Base-by-base conservation (phyloP, 1,140 invertebrate genomes). In the Goniozus legneri region DNA sequence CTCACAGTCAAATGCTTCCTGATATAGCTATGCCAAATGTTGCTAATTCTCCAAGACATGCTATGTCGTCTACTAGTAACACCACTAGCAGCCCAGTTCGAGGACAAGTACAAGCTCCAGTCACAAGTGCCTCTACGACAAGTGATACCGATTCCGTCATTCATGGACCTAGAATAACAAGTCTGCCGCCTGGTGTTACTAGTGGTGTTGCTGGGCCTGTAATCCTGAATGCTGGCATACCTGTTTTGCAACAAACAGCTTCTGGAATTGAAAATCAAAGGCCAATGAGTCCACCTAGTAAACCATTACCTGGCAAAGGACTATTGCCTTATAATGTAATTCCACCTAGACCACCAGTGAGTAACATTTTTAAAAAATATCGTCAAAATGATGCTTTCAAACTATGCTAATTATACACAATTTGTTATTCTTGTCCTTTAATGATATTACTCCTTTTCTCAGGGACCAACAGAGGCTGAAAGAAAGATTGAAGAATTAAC, bases 401-500 rank as follows among this genome's bases (percentile, higher is more conserved):
- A n/a, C n/a, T n/a, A n/a, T n/a, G n/a, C n/a, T n/a, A n/a, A n/a
- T n/a, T n/a, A n/a, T n/a, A n/a, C n/a, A n/a, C n/a, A n/a, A n/a
- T n/a, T n/a, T n/a, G n/a, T n/a, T n/a, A n/a, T 47, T n/a, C 4
- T 39, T 27, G 13, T 35, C 13, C 14, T 14, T 19, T 44, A 44
- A n/a, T n/a, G n/a, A n/a, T n/a, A n/a, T n/a, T n/a, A n/a, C 50
- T 3, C 44, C 52, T 60, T 46, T 54, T 60, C 60, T 42, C 73
- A 89, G 73, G 91, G 89, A 2, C 89, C 88, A 10, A 91, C 89
- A 37, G 91, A 94, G 73, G 91, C 91, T 24, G 90, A 95, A 72
- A 82, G 86, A 43, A 94, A 94, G 76, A 88, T 95, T 60, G 91
- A 95, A 71, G 90, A 92, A 63, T 77, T 95, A 34, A 95, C 91